Conservation (phyloP, 2,797 vertebrate genomes). For the Chelmon rostratus region DNA sequence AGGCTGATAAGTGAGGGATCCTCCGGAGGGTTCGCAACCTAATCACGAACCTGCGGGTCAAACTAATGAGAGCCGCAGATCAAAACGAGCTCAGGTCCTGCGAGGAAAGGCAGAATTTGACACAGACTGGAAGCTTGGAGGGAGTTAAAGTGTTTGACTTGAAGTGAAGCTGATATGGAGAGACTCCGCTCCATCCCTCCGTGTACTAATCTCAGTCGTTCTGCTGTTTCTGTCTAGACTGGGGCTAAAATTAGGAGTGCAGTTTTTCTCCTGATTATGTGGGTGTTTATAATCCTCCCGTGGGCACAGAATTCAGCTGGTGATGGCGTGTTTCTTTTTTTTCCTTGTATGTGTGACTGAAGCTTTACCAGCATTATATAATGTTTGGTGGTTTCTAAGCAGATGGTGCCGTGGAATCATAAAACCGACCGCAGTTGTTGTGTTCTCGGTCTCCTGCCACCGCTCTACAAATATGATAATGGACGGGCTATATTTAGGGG, state of each 20-base stretch:
- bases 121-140: slow-evolving; percentile 16
- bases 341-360: slow-evolving; percentile 50
- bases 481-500: slow-evolving; percentile 60
- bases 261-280: slow-evolving; percentile 66
- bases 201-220: slow-evolving; percentile 48
- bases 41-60: slow-evolving; percentile 62
- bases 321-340: slow-evolving; percentile 35
- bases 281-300: slow-evolving; percentile 74
- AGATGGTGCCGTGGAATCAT: slow-evolving; percentile 71
- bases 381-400: slow-evolving; percentile 68
- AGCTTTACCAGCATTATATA: slow-evolving; percentile 74
- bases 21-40: slow-evolving; percentile 27
- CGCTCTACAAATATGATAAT: slow-evolving; percentile 67
- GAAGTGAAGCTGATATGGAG: slow-evolving; percentile 45
- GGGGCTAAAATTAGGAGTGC: slow-evolving; percentile 74
- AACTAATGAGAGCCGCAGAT: slow-evolving; percentile 53
- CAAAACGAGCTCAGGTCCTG: slow-evolving; percentile 22
- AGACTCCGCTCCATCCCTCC: slow-evolving; percentile 25
- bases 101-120: slow-evolving; percentile 40
- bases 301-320: slow-evolving; percentile 59
- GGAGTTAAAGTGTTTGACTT: slow-evolving; percentile 18
- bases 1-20: slow-evolving; percentile 21
- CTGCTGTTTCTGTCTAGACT: slow-evolving; percentile 70
- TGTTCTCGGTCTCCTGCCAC: slow-evolving; percentile 53
- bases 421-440: slow-evolving; percentile 62